Evolutionary conservation across 2,797 vertebrate species (phyloP).

Genomic region (Coluber constrictor): DNA sequence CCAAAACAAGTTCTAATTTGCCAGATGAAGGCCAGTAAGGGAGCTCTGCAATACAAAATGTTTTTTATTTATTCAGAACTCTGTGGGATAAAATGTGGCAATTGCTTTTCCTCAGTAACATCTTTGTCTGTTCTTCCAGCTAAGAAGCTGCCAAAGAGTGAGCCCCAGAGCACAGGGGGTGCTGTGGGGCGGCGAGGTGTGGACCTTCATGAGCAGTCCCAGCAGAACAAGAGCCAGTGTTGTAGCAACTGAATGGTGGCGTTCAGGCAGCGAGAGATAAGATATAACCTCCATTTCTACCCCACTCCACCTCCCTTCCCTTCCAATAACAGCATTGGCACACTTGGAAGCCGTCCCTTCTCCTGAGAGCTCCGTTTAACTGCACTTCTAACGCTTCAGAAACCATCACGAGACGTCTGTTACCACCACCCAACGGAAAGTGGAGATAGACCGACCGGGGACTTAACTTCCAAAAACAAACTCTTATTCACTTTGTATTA

Average conservation of each 20-base stretch:
- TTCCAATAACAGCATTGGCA: slow-evolving; percentile 59
- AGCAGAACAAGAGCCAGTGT: slow-evolving; percentile 77
- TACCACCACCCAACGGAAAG: slow-evolving; percentile 52
- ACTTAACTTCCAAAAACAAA: slow-evolving; percentile 65
- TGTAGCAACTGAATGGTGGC: slow-evolving; percentile 72
- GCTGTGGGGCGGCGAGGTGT: slow-evolving; percentile 69
- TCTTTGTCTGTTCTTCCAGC: slow-evolving; percentile 58
- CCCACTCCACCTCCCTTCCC: slow-evolving; percentile 62
- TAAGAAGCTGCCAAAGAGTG: slow-evolving; percentile 81
- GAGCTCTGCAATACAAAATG: neutral
- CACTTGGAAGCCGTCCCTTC: slow-evolving; percentile 58
- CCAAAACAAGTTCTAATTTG: neutral
- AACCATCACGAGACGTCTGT: slow-evolving; percentile 64
- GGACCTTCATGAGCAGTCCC: slow-evolving; percentile 77
- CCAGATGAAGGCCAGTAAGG: too few relatives aligned
- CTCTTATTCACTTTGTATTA: slow-evolving; percentile 74
- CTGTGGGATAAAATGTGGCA: neutral
- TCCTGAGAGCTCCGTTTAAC: slow-evolving; percentile 64
- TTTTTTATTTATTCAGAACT: neutral
- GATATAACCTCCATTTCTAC: slow-evolving; percentile 64
- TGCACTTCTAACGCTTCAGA: slow-evolving; percentile 73
- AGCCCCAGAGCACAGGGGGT: slow-evolving; percentile 71
- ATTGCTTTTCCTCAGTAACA: neutral
- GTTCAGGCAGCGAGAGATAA: slow-evolving; percentile 57
- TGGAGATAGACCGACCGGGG: slow-evolving; percentile 56